These are phyloP conservation scores for Aeoliscus strigatus DNA, from an alignment of 2,797 vertebrate genomes.

Conservation along the genomic window DNA sequence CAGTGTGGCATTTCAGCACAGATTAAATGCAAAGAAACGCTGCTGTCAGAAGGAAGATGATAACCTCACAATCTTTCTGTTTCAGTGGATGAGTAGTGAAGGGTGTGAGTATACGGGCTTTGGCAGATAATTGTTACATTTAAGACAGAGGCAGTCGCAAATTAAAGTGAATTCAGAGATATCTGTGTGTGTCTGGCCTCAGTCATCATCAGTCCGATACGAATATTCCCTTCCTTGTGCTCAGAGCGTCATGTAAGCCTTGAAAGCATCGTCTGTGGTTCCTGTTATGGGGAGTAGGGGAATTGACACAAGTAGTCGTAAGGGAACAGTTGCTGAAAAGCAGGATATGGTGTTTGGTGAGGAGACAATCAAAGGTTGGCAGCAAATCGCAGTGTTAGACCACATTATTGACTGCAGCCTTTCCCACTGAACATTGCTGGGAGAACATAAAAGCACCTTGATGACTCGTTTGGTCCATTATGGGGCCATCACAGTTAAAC, in stretches of 20 bases:
- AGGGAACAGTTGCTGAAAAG: slow-evolving; percentile 41
- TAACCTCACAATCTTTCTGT: too few relatives aligned
- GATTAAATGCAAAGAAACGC: slow-evolving; percentile 38
- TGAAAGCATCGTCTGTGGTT: too few relatives aligned
- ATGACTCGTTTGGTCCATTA: slow-evolving; percentile 30
- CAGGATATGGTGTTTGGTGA: slow-evolving; percentile 56
- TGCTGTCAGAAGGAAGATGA: slow-evolving; percentile 43
- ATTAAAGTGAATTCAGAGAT: slow-evolving; percentile 57
- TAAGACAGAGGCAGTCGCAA: slow-evolving; percentile 41
- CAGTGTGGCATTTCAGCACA: too few relatives aligned
- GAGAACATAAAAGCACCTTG: slow-evolving; percentile 36
- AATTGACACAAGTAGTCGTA: slow-evolving; percentile 37
- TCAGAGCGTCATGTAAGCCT: slow-evolving; percentile 36
- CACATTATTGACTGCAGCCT: slow-evolving; percentile 40
- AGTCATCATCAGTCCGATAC: slow-evolving; percentile 58
- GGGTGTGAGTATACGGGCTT: slow-evolving; percentile 30
- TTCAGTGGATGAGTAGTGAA: slow-evolving; percentile 10
- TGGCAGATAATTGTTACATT: slow-evolving; percentile 36
- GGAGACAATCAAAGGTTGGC: too few relatives aligned
- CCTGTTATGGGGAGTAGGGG: too few relatives aligned
- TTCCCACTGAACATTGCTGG: slow-evolving; percentile 21
- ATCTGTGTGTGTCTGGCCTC: slow-evolving; percentile 47
- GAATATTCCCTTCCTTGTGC: slow-evolving; percentile 45
- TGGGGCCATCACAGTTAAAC: slow-evolving; percentile 9
- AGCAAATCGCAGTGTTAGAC: slow-evolving; percentile 39